Conservation (phyloP, 2,113 vertebrate genomes). For the Pampusana beccarii region DNA sequence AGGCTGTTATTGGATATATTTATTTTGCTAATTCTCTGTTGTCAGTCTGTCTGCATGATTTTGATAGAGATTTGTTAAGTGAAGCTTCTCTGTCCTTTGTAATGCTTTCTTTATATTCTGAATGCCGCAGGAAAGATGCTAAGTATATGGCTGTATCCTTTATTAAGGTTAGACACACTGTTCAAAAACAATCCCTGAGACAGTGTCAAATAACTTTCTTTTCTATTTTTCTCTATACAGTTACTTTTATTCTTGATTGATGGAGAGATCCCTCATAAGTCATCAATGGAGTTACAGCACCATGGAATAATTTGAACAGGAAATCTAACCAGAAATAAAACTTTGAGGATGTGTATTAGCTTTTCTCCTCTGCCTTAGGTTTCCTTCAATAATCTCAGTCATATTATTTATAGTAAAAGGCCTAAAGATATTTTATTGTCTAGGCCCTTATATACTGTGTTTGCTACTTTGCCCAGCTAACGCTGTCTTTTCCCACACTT, state of each 20-base stretch:
- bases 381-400: not conserved
- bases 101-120: not conserved
- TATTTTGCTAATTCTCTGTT: not conserved
- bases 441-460: not conserved
- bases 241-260: not conserved
- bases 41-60: not conserved
- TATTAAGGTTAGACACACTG: not conserved
- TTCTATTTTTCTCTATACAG: not conserved
- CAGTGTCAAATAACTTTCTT: not conserved
- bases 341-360: not conserved
- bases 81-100: not conserved
- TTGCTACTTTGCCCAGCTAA: not conserved
- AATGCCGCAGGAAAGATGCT: not conserved
- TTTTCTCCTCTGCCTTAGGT: not conserved
- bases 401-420: not conserved
- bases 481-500: not conserved
- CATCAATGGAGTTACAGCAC: not conserved
- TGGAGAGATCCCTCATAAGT: not conserved
- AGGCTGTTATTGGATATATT: not conserved
- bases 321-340: not conserved
- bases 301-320: not conserved
- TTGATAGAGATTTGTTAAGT: not conserved
- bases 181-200: not conserved
- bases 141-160: not conserved
- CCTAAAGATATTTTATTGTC: not conserved